Conservation (phyloP, 2,888 invertebrate species). For the Pseudoips prasinana region DNA sequence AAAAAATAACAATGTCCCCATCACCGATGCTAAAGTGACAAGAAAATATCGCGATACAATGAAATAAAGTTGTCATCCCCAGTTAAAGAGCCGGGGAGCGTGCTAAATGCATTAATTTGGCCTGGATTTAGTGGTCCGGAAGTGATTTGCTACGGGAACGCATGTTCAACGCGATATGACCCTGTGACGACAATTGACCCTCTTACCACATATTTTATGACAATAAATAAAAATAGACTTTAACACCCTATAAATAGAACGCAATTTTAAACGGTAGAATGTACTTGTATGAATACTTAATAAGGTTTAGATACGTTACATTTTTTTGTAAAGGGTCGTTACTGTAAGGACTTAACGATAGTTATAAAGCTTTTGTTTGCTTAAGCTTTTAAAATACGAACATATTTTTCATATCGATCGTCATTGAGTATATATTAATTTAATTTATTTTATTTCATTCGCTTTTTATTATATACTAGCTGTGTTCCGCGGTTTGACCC, state of each 20-base stretch:
- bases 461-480: too few species aligned
- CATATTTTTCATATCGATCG: conserved; percentile 24
- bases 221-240: conserved; percentile 51
- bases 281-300: conserved; percentile 54
- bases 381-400: conserved; percentile 26
- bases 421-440: too few species aligned
- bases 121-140: conserved; percentile 81
- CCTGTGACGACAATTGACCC: conserved; percentile 67
- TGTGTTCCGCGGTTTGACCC: too few species aligned
- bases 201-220: conserved; percentile 49
- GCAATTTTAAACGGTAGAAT: conserved; percentile 34
- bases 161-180: conserved; percentile 71
- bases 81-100: conserved; percentile 71
- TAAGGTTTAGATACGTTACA: conserved; percentile 51
- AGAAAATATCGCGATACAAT: conserved; percentile 77
- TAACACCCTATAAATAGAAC: conserved; percentile 35
- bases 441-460: too few species aligned
- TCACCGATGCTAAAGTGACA: conserved; percentile 69
- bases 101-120: conserved; percentile 82
- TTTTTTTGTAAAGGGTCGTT: conserved; percentile 62
- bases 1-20: conserved; percentile 43
- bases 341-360: conserved; percentile 51
- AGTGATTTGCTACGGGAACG: conserved; percentile 82
- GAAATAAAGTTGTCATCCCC: conserved; percentile 81
- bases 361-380: conserved; percentile 28